Evolutionary conservation across 2,797 vertebrate genomes (phyloP), one percentile per base, ranked within the genome.

Genomic region (Aratinga solstitialis): DNA sequence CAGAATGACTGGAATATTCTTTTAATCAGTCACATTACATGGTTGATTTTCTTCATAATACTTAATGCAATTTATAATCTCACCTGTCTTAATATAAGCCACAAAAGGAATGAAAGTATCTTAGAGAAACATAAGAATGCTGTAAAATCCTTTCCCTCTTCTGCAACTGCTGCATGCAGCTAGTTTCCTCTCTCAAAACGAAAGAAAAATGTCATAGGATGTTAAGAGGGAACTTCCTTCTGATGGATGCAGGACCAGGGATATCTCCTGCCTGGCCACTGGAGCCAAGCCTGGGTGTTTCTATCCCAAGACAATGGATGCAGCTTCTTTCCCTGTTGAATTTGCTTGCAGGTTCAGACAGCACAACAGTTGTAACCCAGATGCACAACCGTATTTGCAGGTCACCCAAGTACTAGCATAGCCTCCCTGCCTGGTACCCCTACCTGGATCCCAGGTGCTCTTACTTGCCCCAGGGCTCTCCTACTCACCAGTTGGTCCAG

Each of bases 381-480:
- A 50, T 11, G 22, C 5, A 74, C 3, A 18, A 26, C 2, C 5
- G 18, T 2, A 15, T 40, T 87, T 62, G 3, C 30, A 68, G 5
- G 7, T 16, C 13, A 1, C 63, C 22, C 7, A n/a, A 3, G 9
- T 51, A 20, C 30, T 7, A 7, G 5, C 34, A 80, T 3, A 0
- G 7, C 14, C 5, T 43, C 11, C 42, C 13, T 68, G 5, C 18
- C 40, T 63, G 17, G 23, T 30, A 58, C 3, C 5, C 3, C 18
- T 26, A 7, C 6, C 9, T 75, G 7, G 12, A 68, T 45, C 12
- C 11, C 11, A 47, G 7, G 36, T 38, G 11, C 9, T 72, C 21
- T 85, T 15, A 62, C 3, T 30, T 22, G 3, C 21, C 45, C 24
- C 12, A 5, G 3, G 17, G 20, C 4, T 67, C 6, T 48, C 30